Evolutionary conservation across 2,888 invertebrate genomes (phyloP).

Genomic region (Cephus spinipes): DNA sequence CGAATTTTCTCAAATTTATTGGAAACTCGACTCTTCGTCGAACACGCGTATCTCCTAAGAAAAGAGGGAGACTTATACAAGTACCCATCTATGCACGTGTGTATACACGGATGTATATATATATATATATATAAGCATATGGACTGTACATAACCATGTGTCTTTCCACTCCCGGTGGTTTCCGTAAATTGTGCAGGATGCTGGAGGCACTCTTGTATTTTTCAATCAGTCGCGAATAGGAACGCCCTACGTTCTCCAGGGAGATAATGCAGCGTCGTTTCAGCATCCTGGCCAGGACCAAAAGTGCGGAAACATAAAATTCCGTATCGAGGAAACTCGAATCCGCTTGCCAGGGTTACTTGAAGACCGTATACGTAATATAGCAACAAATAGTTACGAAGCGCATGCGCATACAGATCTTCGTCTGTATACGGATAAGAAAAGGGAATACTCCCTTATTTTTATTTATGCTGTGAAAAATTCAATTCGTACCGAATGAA

Average conservation of each 20-base stretch:
- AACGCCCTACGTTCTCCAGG: conserved; percentile 12
- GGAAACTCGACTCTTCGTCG: conserved; percentile 26
- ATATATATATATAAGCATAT: not conserved
- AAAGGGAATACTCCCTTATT: not conserved
- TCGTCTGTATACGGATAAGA: not conserved
- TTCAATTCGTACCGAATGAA: not conserved
- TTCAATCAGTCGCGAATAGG: conserved; percentile 16
- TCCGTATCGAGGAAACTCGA: conserved; percentile 4
- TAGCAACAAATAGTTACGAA: not conserved
- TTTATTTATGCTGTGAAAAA: not conserved
- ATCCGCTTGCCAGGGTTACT: not conserved
- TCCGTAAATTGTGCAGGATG: not conserved
- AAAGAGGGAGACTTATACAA: not conserved
- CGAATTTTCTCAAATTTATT: conserved; percentile 38
- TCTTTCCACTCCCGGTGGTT: conserved; percentile 10
- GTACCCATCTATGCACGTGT: not conserved
- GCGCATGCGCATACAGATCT: not conserved
- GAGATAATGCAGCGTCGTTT: conserved; percentile 20
- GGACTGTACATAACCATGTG: not conserved
- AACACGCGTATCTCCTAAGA: conserved; percentile 6
- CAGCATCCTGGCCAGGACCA: not conserved
- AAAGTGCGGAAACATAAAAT: conserved; percentile 17
- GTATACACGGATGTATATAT: too few species aligned
- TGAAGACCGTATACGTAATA: not conserved
- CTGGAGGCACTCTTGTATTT: conserved; percentile 19